Base-by-base conservation (phyloP, 2,888 invertebrate species). In the Pollenia angustigena region DNA sequence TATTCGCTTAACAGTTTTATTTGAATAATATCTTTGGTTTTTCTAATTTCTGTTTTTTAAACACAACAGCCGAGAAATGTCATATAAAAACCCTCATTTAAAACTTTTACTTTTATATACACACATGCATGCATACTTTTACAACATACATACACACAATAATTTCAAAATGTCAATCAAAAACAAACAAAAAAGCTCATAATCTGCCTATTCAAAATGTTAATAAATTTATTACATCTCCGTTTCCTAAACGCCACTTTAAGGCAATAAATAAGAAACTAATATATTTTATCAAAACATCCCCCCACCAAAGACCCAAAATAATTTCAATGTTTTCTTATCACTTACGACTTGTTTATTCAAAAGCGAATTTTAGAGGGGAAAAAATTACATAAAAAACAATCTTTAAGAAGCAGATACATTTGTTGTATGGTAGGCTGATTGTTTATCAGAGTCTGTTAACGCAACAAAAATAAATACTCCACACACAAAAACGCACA, bases 221-320 rank as follows among this genome's bases (percentile, higher is more conserved):
- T 58, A 58, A 58, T 58, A 40, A 58, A 58, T 58, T 40, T n/a
- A 40, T 58, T 40, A 58, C 32, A 58, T 6, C 4, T 58, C 40
- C 40, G 8, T 10, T 8, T 58, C 40, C 10, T 58, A 58, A 58
- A 40, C 40, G 40, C 58, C 32, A 58, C 32, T 58, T 58, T 14
- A 58, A 58, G 14, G 12, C 58, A 58, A 58, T 58, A 58, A 58
- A 58, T 58, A 58, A 58, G 58, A 58, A 40, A 58, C 58, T 14
- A 58, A 58, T 58, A 58, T 58, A 6, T 58, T 58, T 10, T 32
- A 58, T 40, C 58, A 58, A 40, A 40, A 40, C 32, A 14, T 58
- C 40, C 32, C 40, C 58, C 58, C 32, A 0, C 32, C 14, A 14
- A 58, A 58, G n/a, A 58, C 4, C 32, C 40, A 18, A 56, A 56